Percentiles rank a stretch among this genome's conserved stretches.
phyloP scores from a whole-genome alignment of 1,140 invertebrate genomes.

The Oreohelix idahoensis region DNA sequence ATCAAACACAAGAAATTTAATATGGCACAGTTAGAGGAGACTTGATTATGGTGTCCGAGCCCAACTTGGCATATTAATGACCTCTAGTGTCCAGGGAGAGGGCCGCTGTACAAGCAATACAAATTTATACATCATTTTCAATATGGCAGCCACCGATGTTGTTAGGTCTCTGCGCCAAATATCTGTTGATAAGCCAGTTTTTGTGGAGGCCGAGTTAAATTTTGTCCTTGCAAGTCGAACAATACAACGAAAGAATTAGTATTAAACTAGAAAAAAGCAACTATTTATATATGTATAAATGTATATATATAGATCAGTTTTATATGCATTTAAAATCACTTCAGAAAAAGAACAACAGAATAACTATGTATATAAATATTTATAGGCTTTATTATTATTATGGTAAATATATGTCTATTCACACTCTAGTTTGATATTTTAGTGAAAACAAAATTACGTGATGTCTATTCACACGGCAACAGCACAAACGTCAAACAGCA shows the following conservation, averaged over 20 bases:
- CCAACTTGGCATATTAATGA: background rate
- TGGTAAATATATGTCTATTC: slow-evolving; percentile 12
- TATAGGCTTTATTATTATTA: background rate
- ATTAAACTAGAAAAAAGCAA: background rate
- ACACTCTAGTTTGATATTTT: background rate
- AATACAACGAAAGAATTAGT: background rate
- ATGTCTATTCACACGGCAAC: background rate
- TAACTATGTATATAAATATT: slow-evolving; percentile 20
- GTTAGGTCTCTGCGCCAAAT: background rate
- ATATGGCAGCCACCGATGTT: background rate
- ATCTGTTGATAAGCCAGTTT: background rate
- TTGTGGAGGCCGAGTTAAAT: background rate
- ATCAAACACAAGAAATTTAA: background rate
- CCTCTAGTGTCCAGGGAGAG: background rate
- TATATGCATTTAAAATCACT: slow-evolving; percentile 10
- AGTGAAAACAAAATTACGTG: background rate
- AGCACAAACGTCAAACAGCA: too few species aligned
- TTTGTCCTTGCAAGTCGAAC: background rate
- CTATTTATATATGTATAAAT: slow-evolving; percentile 7
- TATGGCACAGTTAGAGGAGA: background rate
- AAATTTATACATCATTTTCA: background rate
- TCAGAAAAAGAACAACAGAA: slow-evolving; percentile 4
- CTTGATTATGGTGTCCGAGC: background rate
- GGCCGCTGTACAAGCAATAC: background rate
- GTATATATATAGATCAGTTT: slow-evolving; percentile 13